These are phyloP conservation scores for Byasa hedistus DNA, from an alignment of 2,888 invertebrate genomes.

Conservation along the genomic window DNA sequence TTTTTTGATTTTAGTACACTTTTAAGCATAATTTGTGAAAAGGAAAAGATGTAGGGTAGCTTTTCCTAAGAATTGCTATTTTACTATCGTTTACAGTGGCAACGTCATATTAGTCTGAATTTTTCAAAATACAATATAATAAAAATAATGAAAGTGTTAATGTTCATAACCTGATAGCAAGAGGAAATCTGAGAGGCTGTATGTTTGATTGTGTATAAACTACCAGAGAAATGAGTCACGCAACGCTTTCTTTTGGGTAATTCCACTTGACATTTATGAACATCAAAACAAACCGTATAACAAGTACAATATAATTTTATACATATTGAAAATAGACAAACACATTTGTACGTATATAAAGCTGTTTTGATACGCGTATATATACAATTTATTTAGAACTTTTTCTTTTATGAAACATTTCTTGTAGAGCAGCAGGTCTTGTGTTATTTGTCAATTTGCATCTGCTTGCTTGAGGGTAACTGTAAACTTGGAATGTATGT, in stretches of 20 bases:
- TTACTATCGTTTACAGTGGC: too few species aligned
- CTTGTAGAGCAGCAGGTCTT: conserved; percentile 36
- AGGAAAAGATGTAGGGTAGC: too few species aligned
- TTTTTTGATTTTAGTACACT: too few species aligned
- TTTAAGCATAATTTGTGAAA: too few species aligned
- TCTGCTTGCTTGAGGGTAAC: conserved; percentile 55
- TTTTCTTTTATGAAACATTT: conserved; percentile 14
- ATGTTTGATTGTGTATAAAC: conserved; percentile 4
- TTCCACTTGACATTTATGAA: conserved; percentile 33
- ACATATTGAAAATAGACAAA: too few species aligned
- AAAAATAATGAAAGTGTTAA: background rate
- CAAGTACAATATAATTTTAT: too few species aligned
- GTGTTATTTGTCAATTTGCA: conserved; percentile 72
- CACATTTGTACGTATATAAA: too few species aligned
- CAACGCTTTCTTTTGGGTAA: conserved; percentile 61
- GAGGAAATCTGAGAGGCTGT: conserved; percentile 13
- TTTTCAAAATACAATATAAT: too few species aligned
- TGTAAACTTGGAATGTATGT: conserved; percentile 64
- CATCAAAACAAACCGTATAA: background rate
- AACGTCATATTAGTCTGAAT: too few species aligned
- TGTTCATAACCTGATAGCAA: background rate
- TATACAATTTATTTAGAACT: too few species aligned
- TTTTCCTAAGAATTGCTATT: too few species aligned
- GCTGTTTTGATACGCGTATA: too few species aligned
- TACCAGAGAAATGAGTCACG: conserved; percentile 35